Evolutionary conservation across 1,140 invertebrate species (phyloP), one percentile per base, ranked within the genome.

Genomic region (Drosophila subobscura): DNA sequence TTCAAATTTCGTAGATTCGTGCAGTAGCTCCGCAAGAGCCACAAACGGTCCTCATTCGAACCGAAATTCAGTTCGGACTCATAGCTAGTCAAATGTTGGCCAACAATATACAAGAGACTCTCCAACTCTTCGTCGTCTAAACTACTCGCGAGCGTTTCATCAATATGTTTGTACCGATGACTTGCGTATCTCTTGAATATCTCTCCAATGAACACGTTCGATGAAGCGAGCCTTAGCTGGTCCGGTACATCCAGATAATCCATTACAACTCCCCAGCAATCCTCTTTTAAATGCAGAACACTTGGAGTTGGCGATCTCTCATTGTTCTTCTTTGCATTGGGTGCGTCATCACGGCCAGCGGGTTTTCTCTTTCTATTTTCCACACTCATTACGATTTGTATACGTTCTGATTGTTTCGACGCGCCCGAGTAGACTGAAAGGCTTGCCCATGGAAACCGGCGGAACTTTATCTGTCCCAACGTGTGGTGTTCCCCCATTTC

Each of bases 71-170:
- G 37, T 14, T 45, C 4, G n/a, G 57, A 41, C 22, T 72, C 25
- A 79, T 79, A 78, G 20, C 60, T 73, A n/a, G 47, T 10, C 5
- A 78, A 44, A 6, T 44, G 6, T 1, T 37, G 46, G 1, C 52
- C 20, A 4, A 77, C 40, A 4, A 45, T 1, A 5, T 49, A 29
- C 23, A 78, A 37, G 12, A 78, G 20, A 7, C 54, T 16, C 0
- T 46, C 8, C 42, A 78, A 5, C 29, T 63, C 42, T 2, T 3
- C n/a, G 10, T 59, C 44, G 6, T 27, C 25, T 1, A 78, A 12
- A 3, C 10, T 12, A 1, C 7, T 6, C 5, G 58, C 49, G 5
- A 55, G 20, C 2, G 5, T 4, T 22, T 60, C 42, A 20, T 68
- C 57, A 7, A 68, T 10, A 7, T 68, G 37, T 4, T 33, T 12